phyloP scores from a whole-genome alignment of 2,797 vertebrate genomes.

The Chelon labrosus region DNA sequence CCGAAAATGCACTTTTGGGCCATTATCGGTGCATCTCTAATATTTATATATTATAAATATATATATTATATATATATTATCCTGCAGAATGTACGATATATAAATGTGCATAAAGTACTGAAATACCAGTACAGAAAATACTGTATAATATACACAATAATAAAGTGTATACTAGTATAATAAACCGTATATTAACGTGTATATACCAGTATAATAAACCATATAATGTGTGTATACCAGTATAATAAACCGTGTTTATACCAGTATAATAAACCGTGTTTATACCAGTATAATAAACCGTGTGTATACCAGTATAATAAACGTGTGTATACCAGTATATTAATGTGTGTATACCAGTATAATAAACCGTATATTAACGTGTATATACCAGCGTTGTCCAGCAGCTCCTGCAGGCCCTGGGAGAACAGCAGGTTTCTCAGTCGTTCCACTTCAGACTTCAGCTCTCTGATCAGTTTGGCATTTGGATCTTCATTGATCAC shows the following conservation, averaged over 20 bases:
- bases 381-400: slow-evolving; percentile 57
- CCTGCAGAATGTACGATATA: too few relatives aligned
- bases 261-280: too few relatives aligned
- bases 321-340: too few relatives aligned
- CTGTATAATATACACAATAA: neutral
- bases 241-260: too few relatives aligned
- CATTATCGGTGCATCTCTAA: too few relatives aligned
- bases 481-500: slow-evolving; percentile 94
- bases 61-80: too few relatives aligned
- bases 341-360: too few relatives aligned
- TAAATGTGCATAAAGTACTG: neutral
- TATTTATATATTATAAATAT: too few relatives aligned
- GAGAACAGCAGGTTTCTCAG: slow-evolving; percentile 88
- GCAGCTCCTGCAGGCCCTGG: slow-evolving; percentile 84
- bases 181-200: neutral
- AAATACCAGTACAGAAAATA: neutral
- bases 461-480: slow-evolving; percentile 90
- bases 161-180: neutral
- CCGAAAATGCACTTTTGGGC: too few relatives aligned
- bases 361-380: neutral
- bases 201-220: neutral
- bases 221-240: neutral
- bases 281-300: rapidly evolving
- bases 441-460: slow-evolving; percentile 91
- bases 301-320: too few relatives aligned